Base-by-base conservation (phyloP, 2,797 vertebrate species). In the Acridotheres tristis region DNA sequence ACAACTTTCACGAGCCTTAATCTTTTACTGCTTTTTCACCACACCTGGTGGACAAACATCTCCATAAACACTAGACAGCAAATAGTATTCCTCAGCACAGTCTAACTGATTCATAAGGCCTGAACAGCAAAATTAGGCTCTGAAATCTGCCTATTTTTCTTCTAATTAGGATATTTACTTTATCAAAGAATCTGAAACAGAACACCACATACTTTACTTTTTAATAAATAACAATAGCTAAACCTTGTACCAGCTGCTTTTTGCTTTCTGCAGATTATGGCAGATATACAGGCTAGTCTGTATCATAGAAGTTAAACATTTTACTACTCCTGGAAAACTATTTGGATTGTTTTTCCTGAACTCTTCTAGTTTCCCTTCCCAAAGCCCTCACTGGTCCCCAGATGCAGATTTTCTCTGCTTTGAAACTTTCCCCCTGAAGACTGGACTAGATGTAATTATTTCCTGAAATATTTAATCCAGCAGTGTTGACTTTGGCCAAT, bases 381-480 rank as follows among this genome's bases (percentile, higher is more conserved):
- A 92, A 88, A 91, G 53, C 43, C 34, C n/a, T 69, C 7, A 3
- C 30, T 58, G 22, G 5, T 9, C n/a, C 1, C 7, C 16, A 45
- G 26, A n/a, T 27, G 19, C 34, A 77, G 90, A 80, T 32, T 82
- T 80, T 40, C 67, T 63, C 45, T 74, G 53, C 47, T 90, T 85
- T 68, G 54, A 93, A 92, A 87, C 80, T 32, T 83, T 83, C 23
- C 36, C 69, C 81, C 40, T 29, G 55, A 1, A 3, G 45, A 78
- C 71, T 90, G 66, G 63, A 86, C 84, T 67, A 58, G 76, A 62
- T 77, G 58, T 68, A 95, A 71, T 78, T 93, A 76, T 88, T 91
- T 88, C 89, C 81, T 92, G 58, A 88, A 95, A 96, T 94, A 89
- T 79, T 96, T 96, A 96, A 96, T 95, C 95, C 11, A 1, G 20